Conservation (phyloP, 1,140 invertebrate species). For the Bilobella aurantiaca region DNA sequence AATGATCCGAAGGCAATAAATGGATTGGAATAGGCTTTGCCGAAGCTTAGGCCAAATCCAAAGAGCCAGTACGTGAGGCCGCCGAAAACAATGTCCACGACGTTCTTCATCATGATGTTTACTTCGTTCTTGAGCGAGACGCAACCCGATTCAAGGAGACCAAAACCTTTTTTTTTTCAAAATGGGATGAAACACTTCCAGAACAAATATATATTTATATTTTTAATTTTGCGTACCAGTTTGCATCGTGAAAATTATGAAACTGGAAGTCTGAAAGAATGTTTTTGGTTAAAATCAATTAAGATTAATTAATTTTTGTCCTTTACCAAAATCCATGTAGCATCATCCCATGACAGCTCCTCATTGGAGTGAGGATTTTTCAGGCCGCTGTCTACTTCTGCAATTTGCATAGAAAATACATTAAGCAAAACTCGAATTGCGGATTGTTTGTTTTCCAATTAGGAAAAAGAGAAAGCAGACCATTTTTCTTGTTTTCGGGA, state of each 20-base stretch:
- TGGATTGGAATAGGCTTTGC: constrained; percentile 28
- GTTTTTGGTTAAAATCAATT: background rate
- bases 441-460: no score
- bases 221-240: constrained; percentile 17
- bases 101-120: constrained; percentile 96
- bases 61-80: constrained; percentile 72
- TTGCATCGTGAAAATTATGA: constrained; percentile 35
- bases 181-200: background rate
- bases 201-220: background rate
- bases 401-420: no score
- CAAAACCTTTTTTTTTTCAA: constrained; percentile 60
- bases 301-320: background rate
- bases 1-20: constrained; percentile 34
- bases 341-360: constrained; percentile 23
- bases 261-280: constrained; percentile 19
- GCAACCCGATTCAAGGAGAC: constrained; percentile 81
- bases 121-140: constrained; percentile 89
- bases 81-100: constrained; percentile 82
- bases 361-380: background rate
- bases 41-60: constrained; percentile 32
- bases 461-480: no score
- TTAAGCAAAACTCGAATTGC: no score
- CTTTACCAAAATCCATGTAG: constrained; percentile 22
- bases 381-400: no score
- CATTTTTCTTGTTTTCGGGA: no score